Evolutionary conservation across 2,113 vertebrate species (phyloP), one percentile per base, ranked within the genome.

Genomic region (Synchiropus splendidus): DNA sequence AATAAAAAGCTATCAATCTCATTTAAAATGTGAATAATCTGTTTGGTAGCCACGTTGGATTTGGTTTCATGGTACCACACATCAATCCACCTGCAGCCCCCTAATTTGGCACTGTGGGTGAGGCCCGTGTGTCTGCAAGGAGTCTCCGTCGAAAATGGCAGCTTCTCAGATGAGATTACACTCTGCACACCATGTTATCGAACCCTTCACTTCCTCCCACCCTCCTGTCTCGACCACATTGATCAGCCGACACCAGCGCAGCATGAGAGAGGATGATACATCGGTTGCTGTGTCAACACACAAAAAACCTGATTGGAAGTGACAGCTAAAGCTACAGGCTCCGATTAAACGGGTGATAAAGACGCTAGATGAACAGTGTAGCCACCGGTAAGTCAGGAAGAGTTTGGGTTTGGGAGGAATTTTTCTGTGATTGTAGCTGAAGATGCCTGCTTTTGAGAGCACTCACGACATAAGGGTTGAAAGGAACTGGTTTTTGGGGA

Each of bases 91-190:
- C 76, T 70, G 63, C 45, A 44, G 45, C 39, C 38, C 74, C 77
- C 54, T 66, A 73, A 84, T 74, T 67, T 72, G 67, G 43, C 53
- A 57, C 48, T 56, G 31, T 54, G 67, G 48, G 69, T 61, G 54
- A 73, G 64, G 38, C 27, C 52, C 41, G 42, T 50, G 12, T 61
- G 70, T 62, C 64, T 57, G 59, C 54, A 58, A 55, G 39, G 54
- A 63, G 59, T 61, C 56, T 59, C 67, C 45, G 70, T 71, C 60
- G 69, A 75, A 74, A 72, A 63, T 75, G 68, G 74, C 75, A 77
- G 73, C 51, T 39, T 49, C 60, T 72, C 58, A 61, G 58, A 77
- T 75, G 67, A 74, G 77, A 81, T 82, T 79, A 79, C 65, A 64
- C 61, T 66, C 46, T 11, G 42, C 61, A 64, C 62, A 52, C 57